These are phyloP conservation scores for Himalopsyche kuldschensis DNA, from an alignment of 2,888 invertebrate species.

Conservation along the genomic window DNA sequence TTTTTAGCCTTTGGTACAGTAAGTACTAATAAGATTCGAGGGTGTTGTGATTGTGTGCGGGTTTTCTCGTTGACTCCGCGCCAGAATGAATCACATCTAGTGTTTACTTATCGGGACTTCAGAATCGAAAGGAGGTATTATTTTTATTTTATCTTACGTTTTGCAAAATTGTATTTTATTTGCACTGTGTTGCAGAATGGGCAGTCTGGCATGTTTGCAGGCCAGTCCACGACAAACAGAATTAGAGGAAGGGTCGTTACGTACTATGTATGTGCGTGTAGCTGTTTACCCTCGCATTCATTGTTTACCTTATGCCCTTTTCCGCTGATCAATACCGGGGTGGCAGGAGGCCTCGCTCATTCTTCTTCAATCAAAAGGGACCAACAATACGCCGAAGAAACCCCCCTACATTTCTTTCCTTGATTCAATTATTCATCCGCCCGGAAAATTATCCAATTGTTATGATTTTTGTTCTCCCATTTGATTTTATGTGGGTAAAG, in stretches of 20 bases:
- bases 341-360: slow-evolving; percentile 19
- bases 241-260: slow-evolving; percentile 38
- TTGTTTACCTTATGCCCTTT: slow-evolving; percentile 41
- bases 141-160: slow-evolving; percentile 25
- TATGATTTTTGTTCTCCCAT: slow-evolving; percentile 39
- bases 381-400: slow-evolving; percentile 23
- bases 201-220: slow-evolving; percentile 36
- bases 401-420: slow-evolving; percentile 31
- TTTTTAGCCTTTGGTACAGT: neutral
- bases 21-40: neutral
- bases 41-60: neutral
- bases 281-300: slow-evolving; percentile 40
- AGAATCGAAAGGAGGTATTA: neutral
- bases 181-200: slow-evolving; percentile 36
- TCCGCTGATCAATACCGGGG: slow-evolving; percentile 38
- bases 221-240: slow-evolving; percentile 40
- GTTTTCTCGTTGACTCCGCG: neutral
- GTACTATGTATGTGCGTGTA: slow-evolving; percentile 35
- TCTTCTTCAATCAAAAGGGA: slow-evolving; percentile 38
- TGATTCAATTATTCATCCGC: slow-evolving; percentile 40
- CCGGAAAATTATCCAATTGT: slow-evolving; percentile 41
- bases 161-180: slow-evolving; percentile 39
- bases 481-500: slow-evolving; percentile 25
- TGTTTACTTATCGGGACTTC: slow-evolving; percentile 17
- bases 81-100: neutral